Percentiles rank a stretch among this genome's conserved stretches.
Conservation (phyloP, 1,140 invertebrate species). For the Eupeodes corollae region DNA sequence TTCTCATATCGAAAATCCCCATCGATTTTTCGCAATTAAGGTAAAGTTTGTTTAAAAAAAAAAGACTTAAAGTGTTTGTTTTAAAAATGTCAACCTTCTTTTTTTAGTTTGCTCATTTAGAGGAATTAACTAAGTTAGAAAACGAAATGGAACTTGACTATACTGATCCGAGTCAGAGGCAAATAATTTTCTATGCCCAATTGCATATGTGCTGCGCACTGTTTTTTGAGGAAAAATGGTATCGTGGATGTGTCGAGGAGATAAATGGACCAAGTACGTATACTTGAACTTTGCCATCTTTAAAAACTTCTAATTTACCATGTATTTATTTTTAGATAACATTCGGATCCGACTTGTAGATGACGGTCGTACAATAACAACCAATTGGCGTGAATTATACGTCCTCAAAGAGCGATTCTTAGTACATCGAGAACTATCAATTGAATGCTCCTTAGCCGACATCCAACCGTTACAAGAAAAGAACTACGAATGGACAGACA, state of each 20-base stretch:
- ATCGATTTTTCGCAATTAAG: conserved; percentile 9
- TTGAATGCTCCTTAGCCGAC: conserved; percentile 21
- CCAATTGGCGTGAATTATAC: conserved; percentile 18
- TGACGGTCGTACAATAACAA: conserved; percentile 10
- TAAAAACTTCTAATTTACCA: no score
- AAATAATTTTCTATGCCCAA: conserved; percentile 17
- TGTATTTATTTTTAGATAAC: conserved; percentile 8
- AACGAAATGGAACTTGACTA: conserved; percentile 4
- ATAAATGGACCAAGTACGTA: conserved; percentile 1
- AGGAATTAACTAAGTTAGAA: not conserved
- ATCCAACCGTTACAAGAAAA: conserved; percentile 20
- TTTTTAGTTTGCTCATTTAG: not conserved
- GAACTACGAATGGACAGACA: conserved; percentile 18
- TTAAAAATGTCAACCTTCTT: not conserved
- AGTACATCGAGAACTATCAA: conserved; percentile 8
- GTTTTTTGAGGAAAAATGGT: conserved; percentile 12
- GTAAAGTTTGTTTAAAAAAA: not conserved
- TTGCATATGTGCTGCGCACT: conserved; percentile 16
- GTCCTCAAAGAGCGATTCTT: conserved; percentile 13
- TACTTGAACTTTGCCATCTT: no score
- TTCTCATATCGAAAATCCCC: conserved; percentile 3
- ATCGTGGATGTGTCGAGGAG: conserved; percentile 18
- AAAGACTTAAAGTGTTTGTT: no score
- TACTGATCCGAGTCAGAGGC: conserved; percentile 4
- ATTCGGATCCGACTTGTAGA: conserved; percentile 23